Percentiles rank a stretch among this genome's conserved stretches.
Conservation (phyloP, 2,797 vertebrate species). For the Cossypha heuglini region DNA sequence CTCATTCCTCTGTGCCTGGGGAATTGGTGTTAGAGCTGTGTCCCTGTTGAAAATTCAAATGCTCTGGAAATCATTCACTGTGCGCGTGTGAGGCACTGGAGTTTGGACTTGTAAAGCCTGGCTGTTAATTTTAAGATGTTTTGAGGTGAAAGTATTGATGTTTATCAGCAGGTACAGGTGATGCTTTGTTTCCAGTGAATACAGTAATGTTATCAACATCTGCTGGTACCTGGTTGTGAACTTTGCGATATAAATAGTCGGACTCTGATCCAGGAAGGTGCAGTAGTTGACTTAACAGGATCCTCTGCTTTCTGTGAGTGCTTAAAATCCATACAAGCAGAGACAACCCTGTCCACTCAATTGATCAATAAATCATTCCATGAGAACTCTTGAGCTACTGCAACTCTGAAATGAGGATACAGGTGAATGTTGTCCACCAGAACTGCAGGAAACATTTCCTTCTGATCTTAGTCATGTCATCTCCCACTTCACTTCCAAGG, state of each 20-base stretch:
- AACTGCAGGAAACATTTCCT: neutral
- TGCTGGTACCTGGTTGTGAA: neutral
- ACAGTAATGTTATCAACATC: neutral
- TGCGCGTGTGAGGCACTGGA: neutral
- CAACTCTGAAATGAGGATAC: neutral
- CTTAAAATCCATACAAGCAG: neutral
- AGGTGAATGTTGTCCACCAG: neutral
- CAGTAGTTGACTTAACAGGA: neutral
- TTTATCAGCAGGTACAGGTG: neutral
- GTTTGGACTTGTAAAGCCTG: neutral
- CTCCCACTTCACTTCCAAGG: neutral
- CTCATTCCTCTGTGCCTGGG: neutral
- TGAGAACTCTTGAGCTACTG: neutral
- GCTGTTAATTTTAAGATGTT: neutral
- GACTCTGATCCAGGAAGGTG: neutral
- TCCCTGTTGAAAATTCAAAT: slow-evolving; percentile 18
- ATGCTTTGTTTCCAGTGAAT: neutral
- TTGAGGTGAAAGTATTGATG: neutral
- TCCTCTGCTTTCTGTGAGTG: neutral
- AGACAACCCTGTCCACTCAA: neutral
- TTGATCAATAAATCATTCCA: neutral
- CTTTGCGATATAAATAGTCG: neutral
- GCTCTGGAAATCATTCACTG: neutral
- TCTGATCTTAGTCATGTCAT: neutral
- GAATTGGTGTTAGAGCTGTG: neutral